These are phyloP conservation scores for Stictonetta naevosa DNA, from an alignment of 2,113 vertebrate species.

Conservation along the genomic window DNA sequence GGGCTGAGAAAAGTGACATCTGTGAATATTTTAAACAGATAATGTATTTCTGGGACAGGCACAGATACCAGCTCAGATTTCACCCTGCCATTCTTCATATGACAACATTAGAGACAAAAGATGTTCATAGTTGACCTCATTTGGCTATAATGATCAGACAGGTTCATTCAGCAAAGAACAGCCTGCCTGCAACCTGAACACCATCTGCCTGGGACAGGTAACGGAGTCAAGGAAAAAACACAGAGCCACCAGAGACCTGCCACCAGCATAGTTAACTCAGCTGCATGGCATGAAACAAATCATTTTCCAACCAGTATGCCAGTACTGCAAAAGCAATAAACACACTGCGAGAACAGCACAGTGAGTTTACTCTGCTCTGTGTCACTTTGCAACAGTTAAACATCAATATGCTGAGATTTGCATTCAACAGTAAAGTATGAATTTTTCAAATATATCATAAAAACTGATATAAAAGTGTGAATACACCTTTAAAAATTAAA, in stretches of 20 bases:
- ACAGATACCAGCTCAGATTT: background rate
- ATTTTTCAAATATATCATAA: background rate
- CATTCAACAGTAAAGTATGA: background rate
- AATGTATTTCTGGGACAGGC: background rate
- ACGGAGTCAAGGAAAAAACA: background rate
- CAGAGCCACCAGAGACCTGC: background rate
- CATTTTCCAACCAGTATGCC: background rate
- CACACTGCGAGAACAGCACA: background rate
- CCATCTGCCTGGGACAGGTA: background rate
- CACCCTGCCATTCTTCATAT: background rate
- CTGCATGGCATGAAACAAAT: background rate
- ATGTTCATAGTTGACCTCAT: background rate
- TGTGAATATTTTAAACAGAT: background rate
- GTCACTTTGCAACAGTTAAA: background rate
- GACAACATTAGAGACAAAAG: background rate
- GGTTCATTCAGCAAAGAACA: background rate
- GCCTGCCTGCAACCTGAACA: rapidly evolving
- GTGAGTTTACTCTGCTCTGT: background rate
- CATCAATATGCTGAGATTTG: background rate
- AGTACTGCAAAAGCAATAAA: background rate
- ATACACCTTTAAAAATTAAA: background rate
- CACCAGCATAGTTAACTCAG: background rate
- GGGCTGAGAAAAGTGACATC: background rate
- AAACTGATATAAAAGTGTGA: background rate
- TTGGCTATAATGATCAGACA: background rate